These are phyloP conservation scores for Coptodon bakossiorum DNA, from an alignment of 2,113 vertebrate species.

Conservation along the genomic window DNA sequence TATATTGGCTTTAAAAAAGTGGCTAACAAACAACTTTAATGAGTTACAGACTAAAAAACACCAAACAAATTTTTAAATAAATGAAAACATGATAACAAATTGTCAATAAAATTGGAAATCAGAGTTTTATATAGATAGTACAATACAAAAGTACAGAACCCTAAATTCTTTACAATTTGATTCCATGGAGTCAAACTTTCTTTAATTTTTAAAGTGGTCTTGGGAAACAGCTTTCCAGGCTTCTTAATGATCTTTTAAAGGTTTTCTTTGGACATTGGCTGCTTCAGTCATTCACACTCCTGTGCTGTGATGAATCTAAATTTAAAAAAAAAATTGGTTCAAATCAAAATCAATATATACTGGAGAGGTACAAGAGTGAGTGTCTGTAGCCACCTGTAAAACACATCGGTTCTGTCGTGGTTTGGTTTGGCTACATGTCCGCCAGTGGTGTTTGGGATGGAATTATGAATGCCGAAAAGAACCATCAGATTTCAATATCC, in stretches of 20 bases:
- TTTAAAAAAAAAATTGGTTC: background rate
- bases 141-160: background rate
- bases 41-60: background rate
- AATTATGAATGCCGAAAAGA: background rate
- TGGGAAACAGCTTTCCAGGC: background rate
- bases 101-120: background rate
- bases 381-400: background rate
- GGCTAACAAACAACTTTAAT: background rate
- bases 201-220: background rate
- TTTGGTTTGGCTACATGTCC: background rate
- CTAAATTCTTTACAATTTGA: background rate
- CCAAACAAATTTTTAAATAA: background rate
- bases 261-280: background rate
- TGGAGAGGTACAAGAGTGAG: background rate
- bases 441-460: background rate
- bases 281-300: background rate
- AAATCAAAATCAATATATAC: background rate
- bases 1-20: background rate
- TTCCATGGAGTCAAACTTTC: background rate
- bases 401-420: background rate
- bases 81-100: background rate
- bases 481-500: background rate
- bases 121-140: background rate
- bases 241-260: background rate
- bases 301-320: background rate